Conservation (phyloP, 1,140 invertebrate species). For the Listronotus oregonensis region DNA sequence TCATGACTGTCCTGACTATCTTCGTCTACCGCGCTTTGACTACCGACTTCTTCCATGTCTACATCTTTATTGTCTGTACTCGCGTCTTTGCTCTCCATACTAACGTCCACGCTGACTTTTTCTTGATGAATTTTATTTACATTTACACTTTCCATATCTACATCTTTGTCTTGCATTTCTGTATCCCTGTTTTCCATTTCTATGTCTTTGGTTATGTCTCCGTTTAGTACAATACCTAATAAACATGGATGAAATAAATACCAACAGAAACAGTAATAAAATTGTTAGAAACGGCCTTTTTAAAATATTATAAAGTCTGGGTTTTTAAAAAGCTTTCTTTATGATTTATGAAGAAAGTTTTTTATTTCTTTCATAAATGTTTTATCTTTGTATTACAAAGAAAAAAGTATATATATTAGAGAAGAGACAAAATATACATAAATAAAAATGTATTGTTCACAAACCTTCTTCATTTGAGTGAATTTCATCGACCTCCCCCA, state of each 20-base stretch:
- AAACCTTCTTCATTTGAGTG: slow-evolving; percentile 53
- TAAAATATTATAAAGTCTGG: too few species aligned
- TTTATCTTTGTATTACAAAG: too few species aligned
- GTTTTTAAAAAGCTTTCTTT: not conserved
- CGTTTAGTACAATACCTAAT: slow-evolving; percentile 54
- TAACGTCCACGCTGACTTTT: slow-evolving; percentile 49
- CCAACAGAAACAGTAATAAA: too few species aligned
- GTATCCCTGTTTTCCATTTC: slow-evolving; percentile 37
- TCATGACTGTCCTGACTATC: slow-evolving; percentile 38
- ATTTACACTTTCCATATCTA: slow-evolving; percentile 15
- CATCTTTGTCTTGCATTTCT: slow-evolving; percentile 15
- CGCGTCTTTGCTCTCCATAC: slow-evolving; percentile 40
- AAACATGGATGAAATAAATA: too few species aligned
- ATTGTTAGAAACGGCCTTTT: too few species aligned
- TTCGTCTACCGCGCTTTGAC: slow-evolving; percentile 22
- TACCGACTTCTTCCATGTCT: slow-evolving; percentile 9
- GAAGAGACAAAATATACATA: not conserved
- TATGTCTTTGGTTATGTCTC: slow-evolving; percentile 54
- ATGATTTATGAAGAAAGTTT: too few species aligned
- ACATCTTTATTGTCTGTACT: slow-evolving; percentile 8
- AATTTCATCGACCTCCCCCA: slow-evolving; percentile 55
- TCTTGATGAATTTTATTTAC: slow-evolving; percentile 37
- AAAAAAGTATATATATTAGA: too few species aligned
- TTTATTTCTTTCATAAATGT: too few species aligned
- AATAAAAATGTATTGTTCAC: not conserved